phyloP scores from a whole-genome alignment of 1,140 invertebrate species.

The Dendrolimus punctatus region DNA sequence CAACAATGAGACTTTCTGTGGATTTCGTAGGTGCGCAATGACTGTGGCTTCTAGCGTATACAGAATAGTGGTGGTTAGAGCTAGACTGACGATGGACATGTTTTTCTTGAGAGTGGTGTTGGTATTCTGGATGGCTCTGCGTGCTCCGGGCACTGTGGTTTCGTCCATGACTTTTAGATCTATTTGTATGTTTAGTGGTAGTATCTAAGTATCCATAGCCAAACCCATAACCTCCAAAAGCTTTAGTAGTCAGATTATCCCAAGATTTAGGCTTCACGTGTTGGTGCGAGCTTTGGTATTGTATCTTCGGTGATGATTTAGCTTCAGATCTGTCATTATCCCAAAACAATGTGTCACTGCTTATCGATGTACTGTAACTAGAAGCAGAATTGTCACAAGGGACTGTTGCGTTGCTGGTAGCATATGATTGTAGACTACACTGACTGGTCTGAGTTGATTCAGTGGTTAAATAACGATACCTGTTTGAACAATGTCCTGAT shows the following conservation, averaged over 20 bases:
- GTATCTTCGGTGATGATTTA: slow-evolving; percentile 62
- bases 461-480: slow-evolving; percentile 68
- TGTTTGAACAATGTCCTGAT: slow-evolving; percentile 46
- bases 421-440: slow-evolving; percentile 85
- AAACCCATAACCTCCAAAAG: slow-evolving; percentile 86
- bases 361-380: slow-evolving; percentile 86
- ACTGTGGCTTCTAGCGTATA: slow-evolving; percentile 44
- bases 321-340: slow-evolving; percentile 70
- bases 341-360: slow-evolving; percentile 89
- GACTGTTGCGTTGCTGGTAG: slow-evolving; percentile 76
- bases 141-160: slow-evolving; percentile 57
- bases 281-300: slow-evolving; percentile 66
- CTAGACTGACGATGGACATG: slow-evolving; percentile 62
- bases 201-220: slow-evolving; percentile 87
- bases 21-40: slow-evolving; percentile 78
- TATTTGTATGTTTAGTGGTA: slow-evolving; percentile 70
- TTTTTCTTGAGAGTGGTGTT: slow-evolving; percentile 56
- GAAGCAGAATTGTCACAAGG: slow-evolving; percentile 78
- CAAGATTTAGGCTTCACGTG: slow-evolving; percentile 87
- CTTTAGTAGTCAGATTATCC: slow-evolving; percentile 89
- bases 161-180: slow-evolving; percentile 67
- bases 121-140: slow-evolving; percentile 70
- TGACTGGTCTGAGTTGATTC: slow-evolving; percentile 79
- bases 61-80: slow-evolving; percentile 62
- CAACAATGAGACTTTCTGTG: slow-evolving; percentile 81